Conservation (phyloP, 2,888 invertebrate species). For the Metellina segmentata region DNA sequence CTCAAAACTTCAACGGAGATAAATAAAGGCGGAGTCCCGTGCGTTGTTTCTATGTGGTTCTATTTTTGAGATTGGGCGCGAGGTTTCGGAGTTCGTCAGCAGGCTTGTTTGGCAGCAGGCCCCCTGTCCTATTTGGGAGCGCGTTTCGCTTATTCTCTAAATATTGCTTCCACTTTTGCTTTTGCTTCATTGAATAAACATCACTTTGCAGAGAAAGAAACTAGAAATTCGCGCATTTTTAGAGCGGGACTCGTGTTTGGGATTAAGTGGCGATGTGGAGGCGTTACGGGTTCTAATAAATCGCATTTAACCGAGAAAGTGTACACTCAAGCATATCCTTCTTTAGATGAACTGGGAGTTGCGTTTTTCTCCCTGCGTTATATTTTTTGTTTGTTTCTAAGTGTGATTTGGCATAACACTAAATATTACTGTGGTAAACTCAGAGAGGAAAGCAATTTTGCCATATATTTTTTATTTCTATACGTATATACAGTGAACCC, state of each 20-base stretch:
- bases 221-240: not conserved
- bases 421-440: too few species aligned
- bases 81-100: constrained; percentile 66
- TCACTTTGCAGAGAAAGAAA: constrained; percentile 13
- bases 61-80: constrained; percentile 66
- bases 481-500: too few species aligned
- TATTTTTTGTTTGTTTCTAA: too few species aligned
- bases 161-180: constrained; percentile 33
- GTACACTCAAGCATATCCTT: not conserved
- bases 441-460: too few species aligned
- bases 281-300: not conserved
- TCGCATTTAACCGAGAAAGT: constrained; percentile 1
- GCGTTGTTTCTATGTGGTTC: constrained; percentile 45
- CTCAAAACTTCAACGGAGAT: not conserved
- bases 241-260: constrained; percentile 25
- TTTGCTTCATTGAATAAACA: constrained; percentile 70
- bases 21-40: constrained; percentile 5
- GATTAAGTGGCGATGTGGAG: not conserved
- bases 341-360: not conserved
- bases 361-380: not conserved
- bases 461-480: too few species aligned
- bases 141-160: constrained; percentile 21
- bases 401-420: too few species aligned
- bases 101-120: constrained; percentile 24
- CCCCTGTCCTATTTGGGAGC: constrained; percentile 66